Evolutionary conservation across 2,888 invertebrate species (phyloP).

Genomic region (Acleris laterana): DNA sequence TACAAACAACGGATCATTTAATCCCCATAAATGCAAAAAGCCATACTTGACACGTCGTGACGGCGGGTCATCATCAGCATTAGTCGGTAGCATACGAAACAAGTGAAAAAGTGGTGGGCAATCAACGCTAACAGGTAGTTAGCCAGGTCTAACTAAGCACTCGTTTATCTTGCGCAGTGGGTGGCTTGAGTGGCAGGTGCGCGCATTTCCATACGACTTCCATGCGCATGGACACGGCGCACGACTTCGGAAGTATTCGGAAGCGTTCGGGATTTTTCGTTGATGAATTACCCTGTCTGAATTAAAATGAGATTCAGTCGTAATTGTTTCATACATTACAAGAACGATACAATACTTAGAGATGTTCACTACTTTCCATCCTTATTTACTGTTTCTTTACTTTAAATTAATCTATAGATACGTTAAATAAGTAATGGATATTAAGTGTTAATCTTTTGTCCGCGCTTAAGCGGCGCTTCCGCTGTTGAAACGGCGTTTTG

Average conservation of each 20-base stretch:
- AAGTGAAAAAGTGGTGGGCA: constrained; percentile 43
- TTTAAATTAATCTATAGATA: too few species aligned
- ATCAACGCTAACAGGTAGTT: constrained; percentile 42
- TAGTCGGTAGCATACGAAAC: constrained; percentile 48
- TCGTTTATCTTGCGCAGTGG: constrained; percentile 53
- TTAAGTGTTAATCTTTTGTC: too few species aligned
- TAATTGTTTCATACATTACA: too few species aligned
- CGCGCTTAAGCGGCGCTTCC: too few species aligned
- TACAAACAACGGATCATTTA: constrained; percentile 12
- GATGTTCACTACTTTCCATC: too few species aligned
- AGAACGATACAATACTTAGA: too few species aligned
- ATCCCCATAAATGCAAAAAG: constrained; percentile 17
- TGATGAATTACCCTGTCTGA: neutral
- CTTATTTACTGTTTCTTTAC: too few species aligned
- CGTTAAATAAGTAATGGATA: too few species aligned
- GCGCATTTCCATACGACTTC: constrained; percentile 53
- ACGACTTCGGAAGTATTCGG: constrained; percentile 33
- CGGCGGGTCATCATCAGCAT: constrained; percentile 43
- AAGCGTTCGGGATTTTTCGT: constrained; percentile 33
- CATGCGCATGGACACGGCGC: constrained; percentile 41
- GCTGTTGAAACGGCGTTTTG: too few species aligned
- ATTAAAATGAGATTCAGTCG: too few species aligned
- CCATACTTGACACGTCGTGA: constrained; percentile 36
- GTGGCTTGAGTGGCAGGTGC: constrained; percentile 55
- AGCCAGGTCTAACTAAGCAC: constrained; percentile 48